Base-by-base conservation (phyloP, 2,888 invertebrate species). In the Apotomis capreana region DNA sequence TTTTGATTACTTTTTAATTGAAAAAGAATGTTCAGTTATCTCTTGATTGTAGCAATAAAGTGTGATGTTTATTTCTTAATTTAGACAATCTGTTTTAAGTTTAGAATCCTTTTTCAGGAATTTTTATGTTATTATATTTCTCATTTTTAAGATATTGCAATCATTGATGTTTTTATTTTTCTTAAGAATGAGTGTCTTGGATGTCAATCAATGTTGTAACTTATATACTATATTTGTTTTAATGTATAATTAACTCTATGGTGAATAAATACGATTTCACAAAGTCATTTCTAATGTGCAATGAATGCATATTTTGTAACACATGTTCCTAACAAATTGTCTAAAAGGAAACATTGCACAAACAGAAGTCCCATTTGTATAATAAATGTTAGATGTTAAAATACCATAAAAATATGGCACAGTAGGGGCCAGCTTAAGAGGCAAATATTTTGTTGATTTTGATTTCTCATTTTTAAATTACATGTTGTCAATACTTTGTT, bases 151-250 rank as follows among this genome's bases (percentile, higher is more conserved):
- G 81, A 82, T 80, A 82, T 79, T 81, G 76, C 81, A 87, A 88
- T 89, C 87, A 84, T 83, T 81, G 84, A 84, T 78, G 76, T 79
- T 84, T 87, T 86, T 86, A 86, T 87, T 85, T 85, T 64, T 46
- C 46, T 52, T 71, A 57, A 49, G 54, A 58, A 26, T 51, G 51
- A 70, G 70, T 82, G 82, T 83, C 82, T 80, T 81, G 81, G 80
- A 78, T 74, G 78, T 63, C 84, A 87, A 88, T 89, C 88, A 88
- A 82, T 85, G 79, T 80, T 72, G 12, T 79, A 84, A 83, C 84
- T 84, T 86, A 85, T 85, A 86, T 84, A 85, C 85, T 85, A 83
- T 83, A 83, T 80, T 79, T 80, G 76, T 83, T 86, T 84, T 84
- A 81, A 78, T 78, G 79, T 76, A 75, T 76, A 36, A 12, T n/a